Evolutionary conservation across 1,140 invertebrate species (phyloP), one percentile per base, ranked within the genome.

Genomic region (Papilio aristodemus): DNA sequence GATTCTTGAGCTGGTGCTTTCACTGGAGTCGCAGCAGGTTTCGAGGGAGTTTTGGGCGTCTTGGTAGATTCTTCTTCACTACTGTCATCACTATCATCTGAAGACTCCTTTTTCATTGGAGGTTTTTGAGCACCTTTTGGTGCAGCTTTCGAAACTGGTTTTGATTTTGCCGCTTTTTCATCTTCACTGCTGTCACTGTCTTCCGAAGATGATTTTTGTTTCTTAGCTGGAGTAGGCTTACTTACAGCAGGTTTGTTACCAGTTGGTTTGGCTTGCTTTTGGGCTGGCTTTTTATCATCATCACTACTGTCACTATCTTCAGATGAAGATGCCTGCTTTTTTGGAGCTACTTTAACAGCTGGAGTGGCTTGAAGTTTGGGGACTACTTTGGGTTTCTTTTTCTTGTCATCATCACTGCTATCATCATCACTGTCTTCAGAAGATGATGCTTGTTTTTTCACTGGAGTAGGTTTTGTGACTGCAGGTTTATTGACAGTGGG

Each of bases 241-340:
- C 22, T n/a, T 37, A 38, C 8, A n/a, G 10, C 54, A 1, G 19
- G 62, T 43, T 64, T 64, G 25, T 19, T 25, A 1, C 25, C 19
- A 0, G 22, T 39, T 17, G 22, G 62, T 39, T 62, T 62, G 25
- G 37, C 3, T 11, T 37, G 59, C 5, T 64, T 64, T 25, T 41
- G 39, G 13, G 62, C 72, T 39, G 76, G 11, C 54, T 75, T 76
- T 63, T 79, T 59, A n/a, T 74, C 76, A 68, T 81, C 74, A 27
- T 81, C 81, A 72, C 74, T 79, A 66, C 80, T 83, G 39, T 83
- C 81, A 77, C 83, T 85, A 46, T 83, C 81, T 37, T 80, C 83
- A 68, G 79, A 81, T 14, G 83, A 81, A 14, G 75, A 73, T 43
- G 80, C 69, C 71, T 84, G 82, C 66, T 69, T 70, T 43, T 69